phyloP scores from a whole-genome alignment of 2,797 vertebrate species.

The Oreochromis grahami region DNA sequence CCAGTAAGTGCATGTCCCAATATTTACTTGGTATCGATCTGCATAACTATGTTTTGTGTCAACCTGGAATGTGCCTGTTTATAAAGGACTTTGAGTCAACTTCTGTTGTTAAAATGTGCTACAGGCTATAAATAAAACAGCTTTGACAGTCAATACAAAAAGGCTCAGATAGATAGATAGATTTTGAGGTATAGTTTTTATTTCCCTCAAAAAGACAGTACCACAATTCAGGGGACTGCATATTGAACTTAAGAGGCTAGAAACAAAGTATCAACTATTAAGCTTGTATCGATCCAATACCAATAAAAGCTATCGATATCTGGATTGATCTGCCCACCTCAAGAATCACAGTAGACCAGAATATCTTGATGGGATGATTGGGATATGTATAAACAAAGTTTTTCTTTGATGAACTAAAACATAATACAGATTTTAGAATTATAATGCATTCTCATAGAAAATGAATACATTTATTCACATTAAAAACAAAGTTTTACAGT shows the following conservation, averaged over 20 bases:
- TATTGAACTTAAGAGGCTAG: neutral
- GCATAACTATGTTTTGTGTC: neutral
- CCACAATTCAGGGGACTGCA: fast-evolving
- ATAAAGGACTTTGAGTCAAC: neutral
- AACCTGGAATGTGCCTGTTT: neutral
- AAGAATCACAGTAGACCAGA: neutral
- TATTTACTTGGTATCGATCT: neutral
- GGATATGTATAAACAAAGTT: neutral
- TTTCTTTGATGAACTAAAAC: neutral
- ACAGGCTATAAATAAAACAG: neutral
- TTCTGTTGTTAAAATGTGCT: neutral
- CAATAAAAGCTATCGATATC: neutral
- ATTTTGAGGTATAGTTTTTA: neutral
- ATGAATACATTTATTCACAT: neutral
- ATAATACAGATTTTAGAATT: neutral
- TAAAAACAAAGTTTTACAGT: constrained; percentile 1
- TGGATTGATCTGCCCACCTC: neutral
- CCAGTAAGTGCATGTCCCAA: neutral
- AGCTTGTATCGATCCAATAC: neutral
- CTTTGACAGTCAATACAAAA: neutral
- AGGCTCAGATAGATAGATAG: neutral
- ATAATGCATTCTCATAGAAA: neutral
- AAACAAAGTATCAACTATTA: neutral
- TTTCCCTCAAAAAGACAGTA: neutral
- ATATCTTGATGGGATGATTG: neutral